Evolutionary conservation across 2,797 vertebrate genomes (phyloP), one percentile per base, ranked within the genome.

Genomic region (Xiphophorus birchmanni): DNA sequence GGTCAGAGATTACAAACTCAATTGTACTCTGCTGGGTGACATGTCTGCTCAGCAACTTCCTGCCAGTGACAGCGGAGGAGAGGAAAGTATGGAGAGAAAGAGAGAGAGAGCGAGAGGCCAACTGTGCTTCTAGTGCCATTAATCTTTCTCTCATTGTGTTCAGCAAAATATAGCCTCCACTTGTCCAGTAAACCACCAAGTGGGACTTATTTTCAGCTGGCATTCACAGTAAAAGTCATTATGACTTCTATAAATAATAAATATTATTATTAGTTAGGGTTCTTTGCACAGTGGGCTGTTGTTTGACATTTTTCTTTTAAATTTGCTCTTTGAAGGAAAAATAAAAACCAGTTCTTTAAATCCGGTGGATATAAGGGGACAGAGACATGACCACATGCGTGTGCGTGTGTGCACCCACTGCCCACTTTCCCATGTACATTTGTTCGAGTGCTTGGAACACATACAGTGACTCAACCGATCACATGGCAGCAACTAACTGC

Each of bases 1-100:
- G 90, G 90, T 93, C 92, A 94, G 85, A 92, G 93, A 93, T 93
- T 95, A 94, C 91, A 93, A 93, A 93, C 92, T 93, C 90, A 88
- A 81, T 94, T 91, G 88, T 93, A 81, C 87, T 94, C 84, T 84
- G 88, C 84, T 82, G 85, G 88, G 84, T 91, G 84, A 91, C 87
- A 87, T 86, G 87, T 93, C 90, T 90, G 92, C 90, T 93, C 90
- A 91, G 92, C 91, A 91, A 91, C 92, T 92, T 94, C 90, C 90
- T 94, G 87, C 87, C 58, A 73, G 91, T 78, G 74, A 90, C 86
- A 86, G 91, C 87, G 81, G 84, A 90, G 79, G 79, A 80, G 83
- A 85, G 88, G 80, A 87, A 90, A 90, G 80, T 87, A 85, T 80
- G 86, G 73, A 85, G 82, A 81, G 71, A 37, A 32, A 63, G 50